These are phyloP conservation scores for Drosophila baimaii DNA, from an alignment of 1,140 invertebrate genomes.

Conservation along the genomic window DNA sequence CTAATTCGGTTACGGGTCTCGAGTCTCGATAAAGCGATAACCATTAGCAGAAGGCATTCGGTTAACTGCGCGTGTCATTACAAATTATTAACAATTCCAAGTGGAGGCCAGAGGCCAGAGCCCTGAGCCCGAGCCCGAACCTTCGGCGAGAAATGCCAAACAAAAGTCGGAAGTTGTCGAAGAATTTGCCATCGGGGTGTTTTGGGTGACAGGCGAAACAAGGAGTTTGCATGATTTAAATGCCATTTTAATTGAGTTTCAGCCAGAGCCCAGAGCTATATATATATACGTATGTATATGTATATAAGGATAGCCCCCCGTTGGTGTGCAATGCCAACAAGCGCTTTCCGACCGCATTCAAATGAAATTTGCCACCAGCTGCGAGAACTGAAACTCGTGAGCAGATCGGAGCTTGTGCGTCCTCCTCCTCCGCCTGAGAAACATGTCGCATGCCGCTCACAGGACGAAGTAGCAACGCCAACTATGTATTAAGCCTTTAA, in stretches of 20 bases:
- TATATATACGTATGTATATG: not conserved
- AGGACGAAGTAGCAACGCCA: conserved; percentile 50
- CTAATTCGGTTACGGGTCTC: conserved; percentile 52
- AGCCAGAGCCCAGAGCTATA: conserved; percentile 10
- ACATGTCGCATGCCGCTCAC: conserved; percentile 72
- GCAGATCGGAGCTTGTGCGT: conserved; percentile 9
- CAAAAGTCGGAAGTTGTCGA: conserved; percentile 46
- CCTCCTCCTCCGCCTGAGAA: conserved; percentile 11
- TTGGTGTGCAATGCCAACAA: conserved; percentile 77
- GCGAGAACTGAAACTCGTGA: conserved; percentile 20
- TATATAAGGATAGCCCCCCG: conserved; percentile 47
- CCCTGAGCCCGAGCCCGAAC: not conserved
- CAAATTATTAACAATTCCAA: conserved; percentile 80
- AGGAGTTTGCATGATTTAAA: conserved; percentile 79
- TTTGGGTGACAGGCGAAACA: conserved; percentile 44
- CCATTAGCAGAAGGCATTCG: conserved; percentile 15
- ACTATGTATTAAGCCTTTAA: conserved; percentile 1
- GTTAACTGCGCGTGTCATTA: conserved; percentile 55
- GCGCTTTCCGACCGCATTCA: conserved; percentile 65
- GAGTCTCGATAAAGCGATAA: conserved; percentile 23
- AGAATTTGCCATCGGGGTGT: conserved; percentile 63
- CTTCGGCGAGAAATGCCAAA: conserved; percentile 9
- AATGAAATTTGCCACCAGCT: conserved; percentile 78
- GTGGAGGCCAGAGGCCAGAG: conserved; percentile 8
- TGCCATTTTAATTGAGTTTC: conserved; percentile 80